These are phyloP conservation scores for Aix galericulata DNA, from an alignment of 2,113 vertebrate genomes.

Conservation along the genomic window DNA sequence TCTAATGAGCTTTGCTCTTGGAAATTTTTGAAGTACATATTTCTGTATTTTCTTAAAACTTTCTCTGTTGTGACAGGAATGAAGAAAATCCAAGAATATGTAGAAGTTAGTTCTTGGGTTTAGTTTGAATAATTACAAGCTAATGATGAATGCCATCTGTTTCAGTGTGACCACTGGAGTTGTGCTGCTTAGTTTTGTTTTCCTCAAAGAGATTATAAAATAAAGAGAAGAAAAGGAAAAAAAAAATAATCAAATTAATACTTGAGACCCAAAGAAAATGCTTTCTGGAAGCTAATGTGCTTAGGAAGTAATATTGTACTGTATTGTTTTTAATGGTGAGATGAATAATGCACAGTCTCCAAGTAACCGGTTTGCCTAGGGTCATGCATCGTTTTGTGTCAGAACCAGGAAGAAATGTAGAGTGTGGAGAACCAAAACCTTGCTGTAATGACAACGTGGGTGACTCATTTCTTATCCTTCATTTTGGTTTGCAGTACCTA, in stretches of 20 bases:
- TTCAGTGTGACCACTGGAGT: not conserved
- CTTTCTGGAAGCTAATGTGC: not conserved
- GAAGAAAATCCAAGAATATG: not conserved
- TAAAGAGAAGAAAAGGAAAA: not conserved
- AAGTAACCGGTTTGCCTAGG: not conserved
- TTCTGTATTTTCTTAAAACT: not conserved
- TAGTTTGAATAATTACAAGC: not conserved
- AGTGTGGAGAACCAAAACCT: fast-evolving
- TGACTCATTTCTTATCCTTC: not conserved
- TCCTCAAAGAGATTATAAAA: not conserved
- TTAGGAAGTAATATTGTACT: not conserved
- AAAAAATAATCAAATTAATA: not conserved
- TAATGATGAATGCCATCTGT: not conserved
- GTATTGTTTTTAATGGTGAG: not conserved
- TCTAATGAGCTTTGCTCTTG: not conserved
- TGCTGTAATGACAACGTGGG: not conserved
- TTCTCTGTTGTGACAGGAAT: not conserved
- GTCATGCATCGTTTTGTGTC: not conserved
- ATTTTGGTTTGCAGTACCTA: constrained; percentile 83
- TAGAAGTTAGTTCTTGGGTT: not conserved
- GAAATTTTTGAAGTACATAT: not conserved
- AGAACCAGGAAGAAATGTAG: not conserved
- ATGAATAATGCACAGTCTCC: not conserved
- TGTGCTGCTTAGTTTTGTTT: not conserved
- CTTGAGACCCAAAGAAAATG: not conserved